These are phyloP conservation scores for Drosophila multiciliata DNA, from an alignment of 2,888 invertebrate genomes.

Conservation along the genomic window DNA sequence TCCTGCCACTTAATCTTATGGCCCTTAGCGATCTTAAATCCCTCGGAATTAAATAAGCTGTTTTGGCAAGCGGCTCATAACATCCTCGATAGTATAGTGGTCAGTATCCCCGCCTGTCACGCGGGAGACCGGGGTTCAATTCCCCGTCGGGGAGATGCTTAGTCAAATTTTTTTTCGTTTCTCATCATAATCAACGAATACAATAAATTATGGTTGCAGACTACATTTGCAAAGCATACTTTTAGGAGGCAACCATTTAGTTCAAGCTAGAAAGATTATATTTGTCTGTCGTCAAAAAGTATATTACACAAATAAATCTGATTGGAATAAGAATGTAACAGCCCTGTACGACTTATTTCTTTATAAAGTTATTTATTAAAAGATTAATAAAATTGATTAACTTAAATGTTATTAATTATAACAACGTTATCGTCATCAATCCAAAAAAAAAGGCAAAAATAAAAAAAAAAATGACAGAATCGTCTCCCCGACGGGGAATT, in stretches of 20 bases:
- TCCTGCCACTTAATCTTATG: conserved; percentile 2
- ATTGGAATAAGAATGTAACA: background rate
- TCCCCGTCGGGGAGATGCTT: conserved; percentile 60
- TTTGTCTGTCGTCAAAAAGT: background rate
- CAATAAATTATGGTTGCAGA: background rate
- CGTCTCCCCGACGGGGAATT: conserved; percentile 63
- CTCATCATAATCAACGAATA: background rate
- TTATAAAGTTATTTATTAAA: background rate
- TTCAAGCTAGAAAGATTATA: no score
- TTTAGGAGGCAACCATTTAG: background rate
- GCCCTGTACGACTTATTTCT: background rate
- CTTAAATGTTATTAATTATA: background rate
- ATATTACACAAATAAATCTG: background rate
- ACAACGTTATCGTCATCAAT: background rate
- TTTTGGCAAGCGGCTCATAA: fast-evolving
- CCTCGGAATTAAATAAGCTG: conserved; percentile 7
- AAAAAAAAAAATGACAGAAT: background rate
- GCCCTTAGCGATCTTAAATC: conserved; percentile 17
- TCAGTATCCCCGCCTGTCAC: conserved; percentile 70
- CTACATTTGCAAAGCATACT: conserved; percentile 5
- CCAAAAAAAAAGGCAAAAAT: background rate
- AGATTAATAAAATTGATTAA: background rate
- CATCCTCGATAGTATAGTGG: conserved; percentile 75
- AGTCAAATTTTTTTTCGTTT: background rate
- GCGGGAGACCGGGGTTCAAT: conserved; percentile 70